Evolutionary conservation across 2,888 invertebrate species (phyloP), one percentile per base, ranked within the genome.

Genomic region (Andrena marginata): DNA sequence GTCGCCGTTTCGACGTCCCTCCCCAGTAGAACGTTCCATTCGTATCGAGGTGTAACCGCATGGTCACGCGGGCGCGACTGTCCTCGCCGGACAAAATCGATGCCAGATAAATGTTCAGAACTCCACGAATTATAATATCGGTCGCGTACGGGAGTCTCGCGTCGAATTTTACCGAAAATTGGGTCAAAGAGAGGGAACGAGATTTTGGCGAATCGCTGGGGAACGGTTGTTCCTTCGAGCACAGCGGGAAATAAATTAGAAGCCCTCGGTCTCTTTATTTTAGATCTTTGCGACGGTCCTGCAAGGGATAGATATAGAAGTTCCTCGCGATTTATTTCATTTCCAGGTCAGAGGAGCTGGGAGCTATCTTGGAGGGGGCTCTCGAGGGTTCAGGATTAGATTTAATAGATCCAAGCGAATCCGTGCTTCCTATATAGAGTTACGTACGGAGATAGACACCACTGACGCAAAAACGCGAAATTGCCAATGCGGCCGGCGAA

Each of bases 381-480:
- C 73, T 63, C 54, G 64, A 74, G 84, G 73, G 42, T 77, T 85
- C 59, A 13, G 72, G 77, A 85, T 83, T 86, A 87, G 85, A 85
- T 87, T 85, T 80, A 87, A 79, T 74, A 81, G 75, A 80, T 83
- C 78, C 77, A 71, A 42, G 26, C 60, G 68, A 68, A 71, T 70
- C 71, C 29, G 49, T 62, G 68, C 13, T 35, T 62, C 65, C 56
- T 86, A 67, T 68, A 74, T 74, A 51, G 63, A 65, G 69, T 62
- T 74, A 63, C 31, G 67, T 64, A 64, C 67, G 75, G 82, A 69
- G 76, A 77, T 87, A 87, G 82, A 67, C 77, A 54, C 71, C 23
- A 29, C 20, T 33, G 77, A 76, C 79, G 77, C 16, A 42, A 65
- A 75, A 62, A 70, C 69, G 51, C 64, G 31, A 56, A 60, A 79